phyloP scores from a whole-genome alignment of 1,140 invertebrate species.

The Drosophila parvula region DNA sequence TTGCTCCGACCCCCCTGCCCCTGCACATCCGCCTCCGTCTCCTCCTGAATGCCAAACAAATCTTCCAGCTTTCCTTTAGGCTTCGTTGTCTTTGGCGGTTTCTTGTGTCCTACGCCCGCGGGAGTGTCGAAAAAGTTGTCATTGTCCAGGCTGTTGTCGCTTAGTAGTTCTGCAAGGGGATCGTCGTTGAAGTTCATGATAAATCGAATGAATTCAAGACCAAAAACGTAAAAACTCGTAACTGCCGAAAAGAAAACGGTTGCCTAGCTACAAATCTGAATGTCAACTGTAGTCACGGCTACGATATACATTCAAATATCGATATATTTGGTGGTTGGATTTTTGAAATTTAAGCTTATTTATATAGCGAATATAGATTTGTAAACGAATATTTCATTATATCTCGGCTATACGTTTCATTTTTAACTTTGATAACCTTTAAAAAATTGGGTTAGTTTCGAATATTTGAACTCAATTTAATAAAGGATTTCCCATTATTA shows the following conservation, averaged over 20 bases:
- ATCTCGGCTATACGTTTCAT: too few relatives aligned
- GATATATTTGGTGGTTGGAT: too few relatives aligned
- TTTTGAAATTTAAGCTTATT: too few relatives aligned
- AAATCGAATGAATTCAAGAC: not conserved
- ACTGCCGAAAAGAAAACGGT: conserved; percentile 35
- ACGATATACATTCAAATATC: not conserved
- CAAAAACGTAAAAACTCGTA: not conserved
- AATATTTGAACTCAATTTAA: too few relatives aligned
- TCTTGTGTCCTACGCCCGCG: conserved; percentile 45
- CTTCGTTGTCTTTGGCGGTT: conserved; percentile 43
- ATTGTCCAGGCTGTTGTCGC: conserved; percentile 85
- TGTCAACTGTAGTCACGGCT: not conserved
- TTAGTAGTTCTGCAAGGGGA: conserved; percentile 83
- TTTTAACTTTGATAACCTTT: too few relatives aligned
- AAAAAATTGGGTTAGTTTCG: too few relatives aligned
- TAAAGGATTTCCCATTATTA: too few relatives aligned
- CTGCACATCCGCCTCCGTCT: conserved; percentile 60
- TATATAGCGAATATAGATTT: too few relatives aligned
- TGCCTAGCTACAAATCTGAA: conserved; percentile 64
- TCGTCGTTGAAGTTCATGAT: conserved; percentile 83
- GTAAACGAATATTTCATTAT: too few relatives aligned
- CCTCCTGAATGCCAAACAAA: conserved; percentile 81
- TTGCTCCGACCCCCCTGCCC: conserved; percentile 27
- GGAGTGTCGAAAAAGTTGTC: conserved; percentile 85
- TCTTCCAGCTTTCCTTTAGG: conserved; percentile 72